Conservation (phyloP, 1,140 invertebrate genomes). For the Papilio glaucus region DNA sequence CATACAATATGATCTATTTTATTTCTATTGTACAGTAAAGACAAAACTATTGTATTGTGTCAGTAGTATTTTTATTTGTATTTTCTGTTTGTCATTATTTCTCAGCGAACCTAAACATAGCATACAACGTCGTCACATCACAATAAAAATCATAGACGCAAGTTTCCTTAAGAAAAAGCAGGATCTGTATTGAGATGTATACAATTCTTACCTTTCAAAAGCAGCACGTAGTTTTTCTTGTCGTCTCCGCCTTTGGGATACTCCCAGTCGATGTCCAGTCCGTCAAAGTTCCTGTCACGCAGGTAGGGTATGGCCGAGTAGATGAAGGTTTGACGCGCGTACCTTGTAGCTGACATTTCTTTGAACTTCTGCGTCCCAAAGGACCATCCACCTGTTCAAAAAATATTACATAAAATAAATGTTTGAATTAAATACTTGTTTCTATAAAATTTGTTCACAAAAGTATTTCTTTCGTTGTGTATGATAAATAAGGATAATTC, state of each 20-base stretch:
- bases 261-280: constrained; percentile 98
- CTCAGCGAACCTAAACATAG: no score
- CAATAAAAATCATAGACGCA: no score
- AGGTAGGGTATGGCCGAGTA: constrained; percentile 96
- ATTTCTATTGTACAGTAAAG: no score
- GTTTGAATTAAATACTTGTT: no score
- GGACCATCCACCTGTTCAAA: constrained; percentile 92
- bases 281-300: constrained; percentile 93
- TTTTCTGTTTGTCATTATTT: no score
- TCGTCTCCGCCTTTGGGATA: constrained; percentile 97
- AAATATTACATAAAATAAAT: constrained; percentile 43
- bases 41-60: no score
- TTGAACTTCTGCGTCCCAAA: constrained; percentile 97
- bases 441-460: no score
- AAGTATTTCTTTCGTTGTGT: no score
- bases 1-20: no score
- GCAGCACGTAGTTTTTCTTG: constrained; percentile 95
- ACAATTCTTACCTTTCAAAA: constrained; percentile 91
- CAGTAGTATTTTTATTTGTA: no score
- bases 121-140: no score
- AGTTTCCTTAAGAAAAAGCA: background rate
- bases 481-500: no score
- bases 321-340: constrained; percentile 96
- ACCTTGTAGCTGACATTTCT: constrained; percentile 93
- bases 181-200: background rate